Evolutionary conservation across 2,797 vertebrate species (phyloP).

Genomic region (Carapus acus): DNA sequence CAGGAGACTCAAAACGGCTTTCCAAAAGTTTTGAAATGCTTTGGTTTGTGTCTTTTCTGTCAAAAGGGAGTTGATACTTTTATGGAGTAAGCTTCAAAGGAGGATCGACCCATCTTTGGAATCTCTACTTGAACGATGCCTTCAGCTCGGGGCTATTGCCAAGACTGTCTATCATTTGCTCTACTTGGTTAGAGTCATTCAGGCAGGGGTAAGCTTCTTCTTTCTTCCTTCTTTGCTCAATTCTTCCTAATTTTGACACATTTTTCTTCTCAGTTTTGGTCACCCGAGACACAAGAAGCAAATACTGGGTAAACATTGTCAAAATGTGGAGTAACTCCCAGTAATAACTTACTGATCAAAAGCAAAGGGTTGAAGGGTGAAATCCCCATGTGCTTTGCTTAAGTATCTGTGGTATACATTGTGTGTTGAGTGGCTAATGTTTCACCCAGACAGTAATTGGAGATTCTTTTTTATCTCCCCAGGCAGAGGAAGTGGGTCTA

Average conservation of each 20-base stretch:
- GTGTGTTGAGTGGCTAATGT: too few relatives aligned
- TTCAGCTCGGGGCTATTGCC: slow-evolving; percentile 94
- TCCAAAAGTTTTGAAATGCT: background rate
- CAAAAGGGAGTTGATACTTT: slow-evolving; percentile 88
- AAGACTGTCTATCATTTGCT: slow-evolving; percentile 93
- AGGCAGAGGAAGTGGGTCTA: slow-evolving; percentile 87
- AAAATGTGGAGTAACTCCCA: too few relatives aligned
- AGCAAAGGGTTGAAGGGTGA: too few relatives aligned
- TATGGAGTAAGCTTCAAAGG: slow-evolving; percentile 97
- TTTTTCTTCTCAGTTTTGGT: too few relatives aligned
- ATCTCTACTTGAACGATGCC: slow-evolving; percentile 93
- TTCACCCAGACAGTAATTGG: too few relatives aligned
- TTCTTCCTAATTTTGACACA: too few relatives aligned
- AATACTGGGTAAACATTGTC: too few relatives aligned
- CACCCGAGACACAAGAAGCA: too few relatives aligned
- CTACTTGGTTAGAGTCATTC: slow-evolving; percentile 92
- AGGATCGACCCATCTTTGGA: slow-evolving; percentile 87
- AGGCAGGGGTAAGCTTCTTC: slow-evolving; percentile 84
- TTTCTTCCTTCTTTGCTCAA: too few relatives aligned
- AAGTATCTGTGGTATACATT: too few relatives aligned
- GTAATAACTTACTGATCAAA: too few relatives aligned
- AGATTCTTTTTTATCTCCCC: slow-evolving; percentile 27
- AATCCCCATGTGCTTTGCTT: too few relatives aligned
- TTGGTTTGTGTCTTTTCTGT: slow-evolving; percentile 7
- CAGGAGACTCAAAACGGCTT: background rate